Conservation (phyloP, 2,888 invertebrate species). For the Uloborus plumipes region DNA sequence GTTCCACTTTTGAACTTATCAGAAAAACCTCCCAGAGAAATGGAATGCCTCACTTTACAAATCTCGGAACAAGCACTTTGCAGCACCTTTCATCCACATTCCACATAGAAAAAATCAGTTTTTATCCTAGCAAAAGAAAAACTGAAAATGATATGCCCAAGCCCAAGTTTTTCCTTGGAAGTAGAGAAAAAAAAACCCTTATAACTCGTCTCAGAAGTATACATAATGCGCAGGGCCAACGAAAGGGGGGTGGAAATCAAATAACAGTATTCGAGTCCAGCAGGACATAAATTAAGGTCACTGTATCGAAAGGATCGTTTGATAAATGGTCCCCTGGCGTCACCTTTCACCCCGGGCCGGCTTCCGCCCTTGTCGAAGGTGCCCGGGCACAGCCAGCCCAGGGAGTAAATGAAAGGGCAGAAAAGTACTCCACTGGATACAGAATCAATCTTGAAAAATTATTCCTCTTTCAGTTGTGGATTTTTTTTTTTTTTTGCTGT, state of each 20-base stretch:
- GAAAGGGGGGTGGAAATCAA: not conserved
- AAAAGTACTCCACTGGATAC: conserved; percentile 9
- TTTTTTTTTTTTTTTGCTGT: too few species aligned
- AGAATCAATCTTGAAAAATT: conserved; percentile 37
- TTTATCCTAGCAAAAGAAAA: not conserved
- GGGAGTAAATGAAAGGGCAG: conserved; percentile 28
- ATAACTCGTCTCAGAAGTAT: conserved; percentile 5
- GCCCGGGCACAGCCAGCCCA: not conserved
- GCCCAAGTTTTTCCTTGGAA: too few species aligned
- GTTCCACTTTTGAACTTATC: too few species aligned
- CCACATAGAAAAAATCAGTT: not conserved
- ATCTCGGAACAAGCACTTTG: too few species aligned
- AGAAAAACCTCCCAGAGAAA: too few species aligned
- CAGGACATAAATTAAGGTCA: conserved; percentile 59
- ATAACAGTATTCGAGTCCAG: conserved; percentile 7
- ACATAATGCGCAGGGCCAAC: not conserved
- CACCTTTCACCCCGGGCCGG: conserved; percentile 47
- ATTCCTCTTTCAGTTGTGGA: not conserved
- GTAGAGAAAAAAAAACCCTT: not conserved
- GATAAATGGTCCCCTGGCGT: conserved; percentile 44
- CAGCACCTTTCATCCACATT: not conserved
- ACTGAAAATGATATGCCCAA: not conserved
- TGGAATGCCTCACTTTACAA: too few species aligned
- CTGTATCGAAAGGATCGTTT: conserved; percentile 53
- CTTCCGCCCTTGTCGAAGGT: conserved; percentile 44